Evolutionary conservation across 2,888 invertebrate species (phyloP).

Genomic region (Iphiclides podalirius): DNA sequence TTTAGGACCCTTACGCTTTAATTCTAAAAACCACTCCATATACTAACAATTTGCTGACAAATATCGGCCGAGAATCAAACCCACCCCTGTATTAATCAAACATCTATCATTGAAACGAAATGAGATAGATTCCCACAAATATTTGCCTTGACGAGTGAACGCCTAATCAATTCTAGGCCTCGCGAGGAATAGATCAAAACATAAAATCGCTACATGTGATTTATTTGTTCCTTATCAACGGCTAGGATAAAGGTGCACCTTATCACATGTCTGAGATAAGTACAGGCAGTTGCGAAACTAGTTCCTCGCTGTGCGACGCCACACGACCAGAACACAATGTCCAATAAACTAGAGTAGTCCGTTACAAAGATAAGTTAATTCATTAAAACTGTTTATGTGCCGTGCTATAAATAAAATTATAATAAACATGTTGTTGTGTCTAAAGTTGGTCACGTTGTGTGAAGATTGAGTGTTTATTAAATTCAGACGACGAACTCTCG

Average conservation of each 20-base stretch:
- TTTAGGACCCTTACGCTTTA: too few relatives aligned
- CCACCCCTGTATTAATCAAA: too few relatives aligned
- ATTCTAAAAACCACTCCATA: too few relatives aligned
- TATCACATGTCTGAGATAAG: conserved; percentile 47
- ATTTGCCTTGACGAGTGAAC: conserved; percentile 29
- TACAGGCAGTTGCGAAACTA: conserved; percentile 35
- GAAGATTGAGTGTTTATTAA: background rate
- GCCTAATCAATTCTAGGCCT: conserved; percentile 36
- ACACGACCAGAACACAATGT: too few relatives aligned
- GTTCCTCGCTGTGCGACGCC: conserved; percentile 29
- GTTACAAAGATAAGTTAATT: background rate
- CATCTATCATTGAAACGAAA: too few relatives aligned
- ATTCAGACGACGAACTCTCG: too few relatives aligned
- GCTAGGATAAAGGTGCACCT: conserved; percentile 42
- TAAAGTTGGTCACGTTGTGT: background rate
- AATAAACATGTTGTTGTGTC: conserved; percentile 11
- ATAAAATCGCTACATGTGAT: conserved; percentile 35
- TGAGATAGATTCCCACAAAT: too few relatives aligned
- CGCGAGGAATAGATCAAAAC: conserved; percentile 37
- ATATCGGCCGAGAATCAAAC: too few relatives aligned
- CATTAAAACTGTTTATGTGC: background rate
- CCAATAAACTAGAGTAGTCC: background rate
- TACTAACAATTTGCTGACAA: too few relatives aligned
- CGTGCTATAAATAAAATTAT: background rate
- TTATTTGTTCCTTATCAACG: conserved; percentile 43